Evolutionary conservation across 2,113 vertebrate species (phyloP).

Genomic region (Lasiurus cinereus): DNA sequence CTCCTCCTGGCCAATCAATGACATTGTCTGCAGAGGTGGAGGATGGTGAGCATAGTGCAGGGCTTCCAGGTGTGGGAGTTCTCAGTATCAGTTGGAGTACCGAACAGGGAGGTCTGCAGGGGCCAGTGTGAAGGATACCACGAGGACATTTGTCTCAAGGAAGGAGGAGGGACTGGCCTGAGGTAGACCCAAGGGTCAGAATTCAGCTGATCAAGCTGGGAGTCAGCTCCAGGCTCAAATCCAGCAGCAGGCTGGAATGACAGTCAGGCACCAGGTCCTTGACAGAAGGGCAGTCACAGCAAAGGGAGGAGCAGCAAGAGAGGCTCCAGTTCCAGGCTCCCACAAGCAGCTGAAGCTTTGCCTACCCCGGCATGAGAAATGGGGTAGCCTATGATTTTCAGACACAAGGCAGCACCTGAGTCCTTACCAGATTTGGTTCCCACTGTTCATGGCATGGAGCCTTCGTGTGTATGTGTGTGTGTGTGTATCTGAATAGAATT

Average conservation of each 20-base stretch:
- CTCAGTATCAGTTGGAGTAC: neutral
- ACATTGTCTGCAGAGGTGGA: neutral
- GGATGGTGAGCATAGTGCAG: neutral
- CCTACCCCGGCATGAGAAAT: neutral
- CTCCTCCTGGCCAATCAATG: fast-evolving
- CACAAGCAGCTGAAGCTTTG: neutral
- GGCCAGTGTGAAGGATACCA: neutral
- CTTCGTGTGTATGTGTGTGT: neutral
- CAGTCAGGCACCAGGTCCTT: neutral
- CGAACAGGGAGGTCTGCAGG: neutral
- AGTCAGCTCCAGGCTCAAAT: neutral
- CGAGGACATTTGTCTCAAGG: neutral
- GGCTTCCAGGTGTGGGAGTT: neutral
- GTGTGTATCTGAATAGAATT: neutral
- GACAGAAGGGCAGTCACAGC: neutral
- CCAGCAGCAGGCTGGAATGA: neutral
- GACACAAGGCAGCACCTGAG: neutral
- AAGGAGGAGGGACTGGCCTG: neutral
- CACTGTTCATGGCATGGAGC: neutral
- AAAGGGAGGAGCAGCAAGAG: neutral
- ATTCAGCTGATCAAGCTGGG: neutral
- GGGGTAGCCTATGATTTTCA: neutral
- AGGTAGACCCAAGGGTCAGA: neutral
- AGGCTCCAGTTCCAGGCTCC: neutral
- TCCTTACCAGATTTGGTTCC: neutral